Evolutionary conservation across 1,140 invertebrate genomes (phyloP), one percentile per base, ranked within the genome.

Genomic region (Aphidius ervi): DNA sequence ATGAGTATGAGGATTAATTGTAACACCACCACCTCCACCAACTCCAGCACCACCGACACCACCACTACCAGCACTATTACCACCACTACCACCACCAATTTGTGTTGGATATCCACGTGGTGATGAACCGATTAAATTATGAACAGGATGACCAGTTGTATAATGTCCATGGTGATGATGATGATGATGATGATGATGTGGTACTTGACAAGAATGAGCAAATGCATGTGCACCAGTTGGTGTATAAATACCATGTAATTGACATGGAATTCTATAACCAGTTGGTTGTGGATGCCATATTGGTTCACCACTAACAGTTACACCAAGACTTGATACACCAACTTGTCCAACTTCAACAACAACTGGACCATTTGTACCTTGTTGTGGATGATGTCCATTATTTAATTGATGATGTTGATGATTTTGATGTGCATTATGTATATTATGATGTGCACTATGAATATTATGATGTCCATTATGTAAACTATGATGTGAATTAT

Each of bases 171-270:
- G 75, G 56, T 76, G 75, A 61, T 73, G 72, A 52, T 71, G 69
- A 50, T 63, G 70, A 41, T 75, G 75, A 58, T 76, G 75, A 59
- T 73, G 72, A 52, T 71, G 69, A 66, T 75, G 76, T 31, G 47
- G 75, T 66, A 77, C 74, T 70, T 76, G 76, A 63, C 76, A 78
- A 56, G 76, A 76, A 57, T 78, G 75, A 61, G 75, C 71, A 54
- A 77, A 78, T 16, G 76, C 66, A 49, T 78, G 76, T n/a, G 75
- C 65, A 46, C 73, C 70, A 10, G 71, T 65, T 5, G 74, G 70
- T 5, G 76, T 57, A 57, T 78, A 78, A 54, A 76, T 73, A 5
- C 74, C 68, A 43, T 78, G 76, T 40, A 77, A 68, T 60, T 77
- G 73, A 58, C 75, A 78, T 1, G 76, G 75, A 47, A 78, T 76